Conservation (phyloP, 2,797 vertebrate genomes). For the Oophaga sylvatica region DNA sequence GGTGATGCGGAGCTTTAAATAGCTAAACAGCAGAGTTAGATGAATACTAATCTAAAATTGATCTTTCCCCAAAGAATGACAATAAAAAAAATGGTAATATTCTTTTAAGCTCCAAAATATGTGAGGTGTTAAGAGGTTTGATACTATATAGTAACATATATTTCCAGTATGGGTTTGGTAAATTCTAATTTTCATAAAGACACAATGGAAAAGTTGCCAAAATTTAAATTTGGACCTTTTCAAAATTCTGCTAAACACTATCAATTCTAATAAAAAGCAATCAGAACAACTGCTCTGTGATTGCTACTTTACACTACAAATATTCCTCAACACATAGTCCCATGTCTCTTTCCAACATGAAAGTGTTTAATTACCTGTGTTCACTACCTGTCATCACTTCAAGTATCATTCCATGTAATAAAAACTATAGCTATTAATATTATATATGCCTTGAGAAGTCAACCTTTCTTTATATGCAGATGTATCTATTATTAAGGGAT, state of each 20-base stretch:
- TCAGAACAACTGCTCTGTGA: background rate
- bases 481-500: slow-evolving; percentile 57
- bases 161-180: background rate
- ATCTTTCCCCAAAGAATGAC: too few species aligned
- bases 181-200: background rate
- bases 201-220: background rate
- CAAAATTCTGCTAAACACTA: background rate
- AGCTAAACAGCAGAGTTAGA: too few species aligned
- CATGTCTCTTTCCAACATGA: background rate
- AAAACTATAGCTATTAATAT: background rate
- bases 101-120: background rate
- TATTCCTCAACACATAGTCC: background rate
- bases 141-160: background rate
- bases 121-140: background rate
- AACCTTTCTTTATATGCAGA: background rate
- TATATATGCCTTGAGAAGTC: slow-evolving; percentile 23
- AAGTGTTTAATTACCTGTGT: slow-evolving; percentile 9
- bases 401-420: slow-evolving; percentile 6
- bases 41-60: too few species aligned
- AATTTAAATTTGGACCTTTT: background rate
- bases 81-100: background rate
- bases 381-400: background rate
- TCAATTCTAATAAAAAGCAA: background rate
- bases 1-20: too few species aligned
- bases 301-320: background rate